Evolutionary conservation across 2,797 vertebrate species (phyloP), one percentile per base, ranked within the genome.

Genomic region (Meda fulgida): DNA sequence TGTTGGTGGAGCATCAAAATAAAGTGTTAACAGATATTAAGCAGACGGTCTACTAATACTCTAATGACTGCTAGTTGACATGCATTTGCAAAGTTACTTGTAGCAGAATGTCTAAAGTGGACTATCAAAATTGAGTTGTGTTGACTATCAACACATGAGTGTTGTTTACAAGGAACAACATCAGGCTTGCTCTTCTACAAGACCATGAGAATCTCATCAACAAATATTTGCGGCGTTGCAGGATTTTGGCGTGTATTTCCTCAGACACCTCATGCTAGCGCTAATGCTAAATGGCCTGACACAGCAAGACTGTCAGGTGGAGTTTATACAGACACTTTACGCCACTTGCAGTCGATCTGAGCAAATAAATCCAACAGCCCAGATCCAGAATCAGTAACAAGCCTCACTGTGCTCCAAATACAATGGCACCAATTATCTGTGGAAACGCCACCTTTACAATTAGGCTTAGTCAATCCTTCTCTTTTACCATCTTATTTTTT

Each of bases 211-310:
- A 95, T 92, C 92, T 91, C 91, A 91, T 93, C 90, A 91, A 93
- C 93, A 95, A 94, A 94, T 94, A 95, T 95, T 95, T 95, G 93
- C 91, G 83, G 87, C 88, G 78, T 90, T 11, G 83, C 89, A 87
- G 89, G 89, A 93, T 93, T 93, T 89, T 78, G 84, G 75, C 66
- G 81, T 88, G 87, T 91, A 31, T 88, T 89, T 89, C 79, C 81
- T 84, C 88, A 90, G 92, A 93, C 91, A 80, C 89, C 91, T 91
- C 87, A 88, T 88, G 91, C 92, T 91, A 92, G 88, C 87, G 89
- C 94, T 93, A 92, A 88, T 89, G 88, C 91, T 93, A 92, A 94
- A 91, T 91, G 91, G 92, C 85, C 89, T 81, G 84, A 90, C 89
- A 90, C 90, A 90, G 89, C 87, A 80, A 84, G 89, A 90, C 92